Evolutionary conservation across 2,888 invertebrate species (phyloP).

Genomic region (Sturmia bella): DNA sequence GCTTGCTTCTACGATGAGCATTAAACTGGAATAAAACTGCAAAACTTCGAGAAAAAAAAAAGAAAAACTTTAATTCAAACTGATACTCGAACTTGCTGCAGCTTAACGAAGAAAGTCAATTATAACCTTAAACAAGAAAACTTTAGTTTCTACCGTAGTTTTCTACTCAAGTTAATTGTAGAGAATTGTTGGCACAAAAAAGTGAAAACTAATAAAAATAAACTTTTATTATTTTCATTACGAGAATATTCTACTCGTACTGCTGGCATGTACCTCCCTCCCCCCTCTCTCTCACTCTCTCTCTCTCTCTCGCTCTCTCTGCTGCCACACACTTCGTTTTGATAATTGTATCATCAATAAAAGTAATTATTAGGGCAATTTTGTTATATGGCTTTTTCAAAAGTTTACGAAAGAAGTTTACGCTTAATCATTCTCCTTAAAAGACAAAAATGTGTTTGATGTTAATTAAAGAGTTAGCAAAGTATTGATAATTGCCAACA

Average conservation of each 20-base stretch:
- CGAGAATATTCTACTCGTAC: not conserved
- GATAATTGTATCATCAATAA: conserved; percentile 52
- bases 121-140: conserved; percentile 50
- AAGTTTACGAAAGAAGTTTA: conserved; percentile 7
- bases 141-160: not conserved
- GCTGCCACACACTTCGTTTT: not conserved
- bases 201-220: conserved; percentile 37
- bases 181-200: conserved; percentile 52
- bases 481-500: not conserved
- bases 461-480: conserved; percentile 26
- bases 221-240: conserved; percentile 58
- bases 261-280: not conserved
- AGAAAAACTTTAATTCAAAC: conserved; percentile 31
- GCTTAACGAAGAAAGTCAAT: conserved; percentile 62
- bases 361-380: conserved; percentile 49
- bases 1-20: not conserved
- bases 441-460: not conserved
- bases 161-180: conserved; percentile 50
- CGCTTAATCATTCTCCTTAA: not conserved
- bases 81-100: conserved; percentile 38
- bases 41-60: conserved; percentile 9
- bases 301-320: too few species aligned
- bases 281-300: too few species aligned
- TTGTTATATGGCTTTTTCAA: not conserved
- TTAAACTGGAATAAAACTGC: conserved; percentile 14